phyloP scores from a whole-genome alignment of 2,888 invertebrate genomes.

The Scaptomyza cyrtandrae region DNA sequence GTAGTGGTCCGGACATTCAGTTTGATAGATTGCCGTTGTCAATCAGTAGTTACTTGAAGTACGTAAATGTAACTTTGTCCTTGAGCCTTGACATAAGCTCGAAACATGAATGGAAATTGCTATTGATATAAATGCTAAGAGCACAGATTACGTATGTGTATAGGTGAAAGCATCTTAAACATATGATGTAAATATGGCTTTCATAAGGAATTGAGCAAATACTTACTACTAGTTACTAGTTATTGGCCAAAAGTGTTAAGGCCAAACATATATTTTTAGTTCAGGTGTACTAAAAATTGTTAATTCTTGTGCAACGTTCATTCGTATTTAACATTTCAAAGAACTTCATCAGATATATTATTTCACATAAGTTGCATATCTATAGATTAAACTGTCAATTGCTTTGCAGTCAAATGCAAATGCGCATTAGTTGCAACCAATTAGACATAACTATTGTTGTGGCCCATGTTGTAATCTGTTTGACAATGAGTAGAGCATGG shows the following conservation, averaged over 20 bases:
- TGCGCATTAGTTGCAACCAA: constrained; percentile 33
- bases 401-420: constrained; percentile 33
- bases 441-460: constrained; percentile 21
- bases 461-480: constrained; percentile 11
- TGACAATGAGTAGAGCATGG: constrained; percentile 5
- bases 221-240: not conserved
- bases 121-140: not conserved
- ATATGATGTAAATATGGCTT: not conserved
- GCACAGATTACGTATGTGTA: not conserved
- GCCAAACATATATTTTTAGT: not conserved
- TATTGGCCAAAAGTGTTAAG: not conserved
- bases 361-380: not conserved
- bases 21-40: not conserved
- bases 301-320: not conserved
- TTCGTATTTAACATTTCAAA: not conserved
- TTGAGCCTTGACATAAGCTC: constrained; percentile 41
- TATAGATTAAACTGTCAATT: not conserved
- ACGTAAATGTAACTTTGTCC: constrained; percentile 16
- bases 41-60: not conserved
- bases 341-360: not conserved
- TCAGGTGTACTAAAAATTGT: not conserved
- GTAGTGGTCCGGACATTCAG: constrained; percentile 11
- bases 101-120: constrained; percentile 1
- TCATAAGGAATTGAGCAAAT: not conserved
- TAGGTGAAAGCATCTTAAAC: not conserved